phyloP scores from a whole-genome alignment of 2,113 vertebrate genomes.

The Onychorhynchus coronatus region DNA sequence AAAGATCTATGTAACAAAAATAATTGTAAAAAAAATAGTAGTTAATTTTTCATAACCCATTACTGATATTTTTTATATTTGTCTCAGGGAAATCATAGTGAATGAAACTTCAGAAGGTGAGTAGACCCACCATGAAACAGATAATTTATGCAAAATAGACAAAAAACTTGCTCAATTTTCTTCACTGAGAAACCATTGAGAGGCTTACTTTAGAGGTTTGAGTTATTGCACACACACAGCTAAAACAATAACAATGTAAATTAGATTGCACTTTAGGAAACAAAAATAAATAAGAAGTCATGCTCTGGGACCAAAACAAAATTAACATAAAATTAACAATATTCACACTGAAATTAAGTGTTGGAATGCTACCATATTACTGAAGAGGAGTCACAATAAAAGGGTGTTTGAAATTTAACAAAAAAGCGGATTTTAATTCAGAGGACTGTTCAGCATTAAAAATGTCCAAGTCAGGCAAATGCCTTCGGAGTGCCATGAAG shows the following conservation, averaged over 20 bases:
- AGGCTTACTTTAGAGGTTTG: not conserved
- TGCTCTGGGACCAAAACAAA: not conserved
- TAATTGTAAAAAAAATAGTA: not conserved
- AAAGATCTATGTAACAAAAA: not conserved
- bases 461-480: not conserved
- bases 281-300: not conserved
- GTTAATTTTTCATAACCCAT: not conserved
- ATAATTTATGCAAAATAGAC: not conserved
- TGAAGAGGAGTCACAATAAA: not conserved
- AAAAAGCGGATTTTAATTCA: not conserved
- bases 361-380: not conserved
- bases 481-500: not conserved
- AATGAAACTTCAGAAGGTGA: not conserved
- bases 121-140: accelerated
- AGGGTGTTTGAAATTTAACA: not conserved
- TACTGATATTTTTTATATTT: not conserved
- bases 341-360: not conserved
- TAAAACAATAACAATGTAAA: not conserved
- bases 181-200: not conserved
- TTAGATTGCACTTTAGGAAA: not conserved
- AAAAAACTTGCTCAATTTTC: not conserved
- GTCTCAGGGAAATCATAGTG: not conserved
- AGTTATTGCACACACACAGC: not conserved
- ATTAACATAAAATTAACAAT: not conserved
- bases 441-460: not conserved